phyloP scores from a whole-genome alignment of 2,797 vertebrate species.

The Hoplostethus mediterraneus region DNA sequence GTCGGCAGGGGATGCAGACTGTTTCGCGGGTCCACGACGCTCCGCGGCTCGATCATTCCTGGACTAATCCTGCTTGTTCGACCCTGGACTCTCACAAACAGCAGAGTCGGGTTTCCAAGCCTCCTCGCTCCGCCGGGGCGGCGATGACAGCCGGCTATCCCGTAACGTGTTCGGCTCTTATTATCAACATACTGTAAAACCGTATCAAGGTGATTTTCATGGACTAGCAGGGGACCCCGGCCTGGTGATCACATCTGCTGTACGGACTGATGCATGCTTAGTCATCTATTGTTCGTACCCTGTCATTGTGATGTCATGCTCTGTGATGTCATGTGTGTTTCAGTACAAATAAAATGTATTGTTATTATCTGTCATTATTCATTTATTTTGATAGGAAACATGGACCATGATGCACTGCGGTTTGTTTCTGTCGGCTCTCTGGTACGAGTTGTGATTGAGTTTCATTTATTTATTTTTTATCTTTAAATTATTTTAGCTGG shows the following conservation, averaged over 20 bases:
- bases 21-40: constrained; percentile 74
- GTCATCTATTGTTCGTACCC: not conserved
- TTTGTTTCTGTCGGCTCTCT: not conserved
- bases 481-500: not conserved
- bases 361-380: not conserved
- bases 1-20: constrained; percentile 66
- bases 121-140: constrained; percentile 54
- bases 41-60: constrained; percentile 77
- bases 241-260: constrained; percentile 41
- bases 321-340: not conserved
- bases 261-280: constrained; percentile 10
- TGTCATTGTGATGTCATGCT: not conserved
- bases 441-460: not conserved
- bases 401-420: not conserved
- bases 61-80: constrained; percentile 79
- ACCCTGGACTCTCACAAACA: constrained; percentile 71
- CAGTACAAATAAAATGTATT: not conserved
- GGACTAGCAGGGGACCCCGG: constrained; percentile 44
- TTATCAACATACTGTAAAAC: constrained; percentile 63
- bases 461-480: not conserved
- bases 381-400: not conserved
- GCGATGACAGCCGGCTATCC: constrained; percentile 71
- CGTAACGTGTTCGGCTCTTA: constrained; percentile 60
- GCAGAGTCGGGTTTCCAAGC: constrained; percentile 76
- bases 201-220: constrained; percentile 54